Evolutionary conservation across 92 coral and sea anemone species (phyloP), one percentile per base, ranked within the genome.

Genomic region (Chrysogorgia sp.): DNA sequence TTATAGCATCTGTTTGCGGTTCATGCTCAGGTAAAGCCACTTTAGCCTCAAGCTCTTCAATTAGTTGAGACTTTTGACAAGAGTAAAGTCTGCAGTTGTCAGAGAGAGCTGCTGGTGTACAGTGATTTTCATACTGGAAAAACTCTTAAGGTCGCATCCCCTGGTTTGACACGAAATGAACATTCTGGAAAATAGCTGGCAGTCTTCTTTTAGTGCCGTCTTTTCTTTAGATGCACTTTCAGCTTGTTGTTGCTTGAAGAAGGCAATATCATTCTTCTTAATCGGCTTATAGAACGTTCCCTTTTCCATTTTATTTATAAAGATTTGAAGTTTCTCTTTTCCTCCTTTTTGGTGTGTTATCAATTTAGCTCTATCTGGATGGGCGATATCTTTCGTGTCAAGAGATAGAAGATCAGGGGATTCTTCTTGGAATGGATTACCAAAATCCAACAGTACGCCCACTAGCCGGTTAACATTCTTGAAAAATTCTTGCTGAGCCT

Each of bases 151-250:
- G 66, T 77, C 88, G 29, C 88, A 68, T 58, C 57, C 68, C 63
- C 84, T 68, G 63, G 53, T 85, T 25, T 85, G 85, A 34, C 85
- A 79, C 25, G 89, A 80, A 71, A 80, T 70, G 74, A 85, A 85
- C 10, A 76, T 75, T 23, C 85, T 34, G 30, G 81, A 79, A 32
- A 63, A 85, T 35, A 62, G 37, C 72, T 84, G 84, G 35, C 85
- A 58, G 71, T 81, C 85, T 40, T 70, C 71, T 43, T 84, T 77
- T 49, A 67, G 45, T 49, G 58, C n/a, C n/a, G n/a, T 71, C 76
- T 71, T 80, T 7, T 85, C 88, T 33, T 79, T 85, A 4, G 88
- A 71, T 40, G n/a, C 49, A 35, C 74, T 82, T 56, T 4, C 58
- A 40, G 25, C 63, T 34, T 74, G 50, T 47, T 77, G 31, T 40